A percentile compares a stretch with the other conserved stretches of the same genome.
Conservation (phyloP, 2,797 vertebrate genomes). For the Pristis pectinata region DNA sequence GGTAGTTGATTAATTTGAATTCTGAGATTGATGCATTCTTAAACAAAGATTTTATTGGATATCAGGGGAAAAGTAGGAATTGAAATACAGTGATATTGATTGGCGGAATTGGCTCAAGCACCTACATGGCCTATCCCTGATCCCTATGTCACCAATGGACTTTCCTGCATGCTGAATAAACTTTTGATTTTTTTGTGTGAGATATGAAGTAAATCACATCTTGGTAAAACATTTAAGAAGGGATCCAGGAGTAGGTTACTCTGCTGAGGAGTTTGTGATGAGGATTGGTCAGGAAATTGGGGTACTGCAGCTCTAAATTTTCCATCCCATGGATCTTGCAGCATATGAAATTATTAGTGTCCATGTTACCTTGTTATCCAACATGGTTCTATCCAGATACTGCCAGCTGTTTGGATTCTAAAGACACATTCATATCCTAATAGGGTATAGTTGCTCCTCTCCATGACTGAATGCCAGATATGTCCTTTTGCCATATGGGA, state of each 20-base stretch:
- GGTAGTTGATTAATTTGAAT: too few relatives aligned
- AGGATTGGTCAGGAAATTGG: not conserved
- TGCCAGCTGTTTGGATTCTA: constrained; percentile 65
- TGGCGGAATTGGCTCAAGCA: too few relatives aligned
- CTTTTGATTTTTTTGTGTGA: not conserved
- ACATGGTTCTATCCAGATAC: constrained; percentile 52
- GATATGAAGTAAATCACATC: not conserved
- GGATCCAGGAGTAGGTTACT: not conserved
- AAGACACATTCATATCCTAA: constrained; percentile 62
- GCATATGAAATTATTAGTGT: constrained; percentile 43
- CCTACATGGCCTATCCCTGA: too few relatives aligned
- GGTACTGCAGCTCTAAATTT: not conserved
- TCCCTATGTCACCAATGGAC: too few relatives aligned
- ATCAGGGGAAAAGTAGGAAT: too few relatives aligned
- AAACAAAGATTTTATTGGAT: too few relatives aligned
- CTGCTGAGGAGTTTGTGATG: not conserved
- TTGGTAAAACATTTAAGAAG: not conserved
- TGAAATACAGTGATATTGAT: too few relatives aligned
- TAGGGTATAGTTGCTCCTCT: constrained; percentile 57
- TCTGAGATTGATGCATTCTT: too few relatives aligned
- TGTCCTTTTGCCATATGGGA: constrained; percentile 64
- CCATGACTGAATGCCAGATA: constrained; percentile 56
- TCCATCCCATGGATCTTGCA: constrained; percentile 1
- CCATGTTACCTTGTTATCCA: constrained; percentile 46
- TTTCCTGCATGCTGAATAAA: not conserved